Evolutionary conservation across 2,797 vertebrate species (phyloP).

Genomic region (Hippocampus kuda): DNA sequence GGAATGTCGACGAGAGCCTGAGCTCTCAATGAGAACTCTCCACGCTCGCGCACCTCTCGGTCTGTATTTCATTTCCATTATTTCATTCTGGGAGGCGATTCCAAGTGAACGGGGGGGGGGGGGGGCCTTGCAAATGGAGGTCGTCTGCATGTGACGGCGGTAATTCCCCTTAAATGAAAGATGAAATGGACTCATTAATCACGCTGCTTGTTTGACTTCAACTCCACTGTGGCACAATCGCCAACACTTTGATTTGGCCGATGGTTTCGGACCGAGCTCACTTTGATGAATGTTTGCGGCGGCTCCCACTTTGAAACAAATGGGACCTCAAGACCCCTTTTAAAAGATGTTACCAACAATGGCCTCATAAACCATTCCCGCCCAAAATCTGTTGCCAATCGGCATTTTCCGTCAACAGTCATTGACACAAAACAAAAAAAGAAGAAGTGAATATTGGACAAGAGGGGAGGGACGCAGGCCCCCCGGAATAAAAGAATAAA

Average conservation of each 20-base stretch:
- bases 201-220: neutral
- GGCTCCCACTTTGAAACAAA: neutral
- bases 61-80: neutral
- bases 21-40: neutral
- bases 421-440: slow-evolving; percentile 9
- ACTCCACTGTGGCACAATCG: neutral
- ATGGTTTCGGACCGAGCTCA: neutral
- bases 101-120: neutral
- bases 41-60: neutral
- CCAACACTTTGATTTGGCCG: neutral
- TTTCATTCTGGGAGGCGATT: neutral
- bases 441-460: slow-evolving; percentile 24
- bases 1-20: neutral
- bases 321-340: neutral
- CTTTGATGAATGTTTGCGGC: neutral
- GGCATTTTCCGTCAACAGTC: slow-evolving; percentile 5
- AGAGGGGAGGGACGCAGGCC: slow-evolving; percentile 1
- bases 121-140: neutral
- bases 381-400: slow-evolving; percentile 18
- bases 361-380: neutral
- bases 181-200: neutral
- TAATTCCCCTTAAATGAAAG: neutral
- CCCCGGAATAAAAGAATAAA: slow-evolving; percentile 7
- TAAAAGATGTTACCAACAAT: neutral
- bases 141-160: neutral